Evolutionary conservation across 2,888 invertebrate species (phyloP).

Genomic region (Rhingia campestris): DNA sequence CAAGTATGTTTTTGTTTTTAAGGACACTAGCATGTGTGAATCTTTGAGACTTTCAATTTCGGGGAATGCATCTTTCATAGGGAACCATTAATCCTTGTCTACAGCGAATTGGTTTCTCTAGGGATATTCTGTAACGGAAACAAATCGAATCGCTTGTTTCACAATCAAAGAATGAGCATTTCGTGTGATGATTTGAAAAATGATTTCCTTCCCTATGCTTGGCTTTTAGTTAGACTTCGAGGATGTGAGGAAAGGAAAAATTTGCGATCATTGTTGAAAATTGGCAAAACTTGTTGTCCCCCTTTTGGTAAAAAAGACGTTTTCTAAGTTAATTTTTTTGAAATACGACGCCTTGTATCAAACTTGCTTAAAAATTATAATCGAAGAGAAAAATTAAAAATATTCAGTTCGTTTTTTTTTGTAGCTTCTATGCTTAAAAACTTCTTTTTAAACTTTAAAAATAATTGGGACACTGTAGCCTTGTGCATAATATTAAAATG

Average conservation of each 20-base stretch:
- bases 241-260: not conserved
- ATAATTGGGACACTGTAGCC: too few species aligned
- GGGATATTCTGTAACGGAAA: not conserved
- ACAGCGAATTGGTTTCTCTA: not conserved
- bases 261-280: not conserved
- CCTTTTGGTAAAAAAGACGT: not conserved
- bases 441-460: too few species aligned
- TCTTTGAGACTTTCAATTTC: constrained; percentile 34
- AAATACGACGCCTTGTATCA: too few species aligned
- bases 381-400: too few species aligned
- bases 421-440: too few species aligned
- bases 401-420: too few species aligned
- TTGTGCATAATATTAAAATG: too few species aligned
- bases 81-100: constrained; percentile 56
- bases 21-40: not conserved
- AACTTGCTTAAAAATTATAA: too few species aligned
- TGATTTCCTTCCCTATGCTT: not conserved
- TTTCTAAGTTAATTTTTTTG: too few species aligned
- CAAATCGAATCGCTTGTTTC: constrained; percentile 23
- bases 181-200: not conserved
- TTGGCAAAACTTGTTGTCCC: not conserved
- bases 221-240: not conserved
- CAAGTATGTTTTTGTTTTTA: constrained; percentile 4
- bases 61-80: constrained; percentile 49
- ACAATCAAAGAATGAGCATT: not conserved